Conservation (phyloP, 1,140 invertebrate species). For the Leptinotarsa lineolata region DNA sequence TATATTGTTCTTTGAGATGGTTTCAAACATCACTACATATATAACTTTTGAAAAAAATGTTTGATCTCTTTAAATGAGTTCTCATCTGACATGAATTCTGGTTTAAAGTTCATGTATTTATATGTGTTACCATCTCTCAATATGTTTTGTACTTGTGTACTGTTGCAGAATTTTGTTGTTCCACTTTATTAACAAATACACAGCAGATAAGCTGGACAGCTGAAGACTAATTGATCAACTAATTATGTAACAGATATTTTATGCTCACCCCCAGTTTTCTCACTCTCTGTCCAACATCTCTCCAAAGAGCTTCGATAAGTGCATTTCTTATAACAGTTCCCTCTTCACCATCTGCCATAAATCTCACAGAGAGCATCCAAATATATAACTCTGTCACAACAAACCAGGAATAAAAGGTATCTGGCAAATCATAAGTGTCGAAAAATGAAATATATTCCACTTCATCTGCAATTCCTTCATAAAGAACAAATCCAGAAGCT, state of each 20-base stretch:
- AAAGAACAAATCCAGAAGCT: conserved; percentile 64
- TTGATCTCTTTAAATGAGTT: not conserved
- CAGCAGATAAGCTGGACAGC: too few species aligned
- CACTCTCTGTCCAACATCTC: conserved; percentile 72
- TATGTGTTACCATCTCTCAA: not conserved
- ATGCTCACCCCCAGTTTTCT: conserved; percentile 69
- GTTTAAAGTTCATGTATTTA: not conserved
- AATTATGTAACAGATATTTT: not conserved
- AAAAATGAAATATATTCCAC: conserved; percentile 66
- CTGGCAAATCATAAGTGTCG: conserved; percentile 70
- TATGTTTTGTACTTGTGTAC: too few species aligned
- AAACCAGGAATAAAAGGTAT: conserved; percentile 86
- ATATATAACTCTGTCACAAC: conserved; percentile 81
- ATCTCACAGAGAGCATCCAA: conserved; percentile 77
- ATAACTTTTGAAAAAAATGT: not conserved
- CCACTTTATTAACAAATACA: too few species aligned
- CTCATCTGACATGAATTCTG: not conserved
- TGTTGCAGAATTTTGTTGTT: too few species aligned
- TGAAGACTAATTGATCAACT: too few species aligned
- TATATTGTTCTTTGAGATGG: too few species aligned
- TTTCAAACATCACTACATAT: too few species aligned
- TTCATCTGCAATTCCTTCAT: conserved; percentile 67
- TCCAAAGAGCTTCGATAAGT: conserved; percentile 79
- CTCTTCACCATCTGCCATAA: conserved; percentile 76
- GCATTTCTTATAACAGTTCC: conserved; percentile 73